phyloP scores from a whole-genome alignment of 2,888 invertebrate species.

The Leucania comma region DNA sequence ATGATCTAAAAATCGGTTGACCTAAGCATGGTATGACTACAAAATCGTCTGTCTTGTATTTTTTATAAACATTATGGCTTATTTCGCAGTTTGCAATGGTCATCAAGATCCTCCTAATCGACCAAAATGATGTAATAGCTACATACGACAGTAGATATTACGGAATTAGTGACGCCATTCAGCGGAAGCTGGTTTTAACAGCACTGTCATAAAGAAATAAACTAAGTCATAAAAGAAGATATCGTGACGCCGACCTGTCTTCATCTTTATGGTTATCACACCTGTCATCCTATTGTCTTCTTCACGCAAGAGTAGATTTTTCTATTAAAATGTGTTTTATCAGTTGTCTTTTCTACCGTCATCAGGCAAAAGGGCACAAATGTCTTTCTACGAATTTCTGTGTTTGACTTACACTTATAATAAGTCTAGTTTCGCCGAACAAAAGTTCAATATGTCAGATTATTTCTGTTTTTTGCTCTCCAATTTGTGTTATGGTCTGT shows the following conservation, averaged over 20 bases:
- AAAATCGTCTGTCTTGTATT: too few relatives aligned
- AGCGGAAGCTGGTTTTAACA: conserved; percentile 11
- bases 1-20: too few relatives aligned
- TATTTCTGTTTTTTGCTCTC: too few relatives aligned
- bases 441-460: too few relatives aligned
- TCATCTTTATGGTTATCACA: conserved; percentile 19
- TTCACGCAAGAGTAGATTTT: conserved; percentile 12
- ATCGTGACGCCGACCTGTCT: conserved; percentile 2
- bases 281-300: conserved; percentile 1
- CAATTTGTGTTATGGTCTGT: too few relatives aligned
- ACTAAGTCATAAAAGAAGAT: conserved; percentile 22
- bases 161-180: conserved; percentile 39
- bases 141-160: conserved; percentile 11
- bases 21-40: too few relatives aligned
- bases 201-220: conserved; percentile 7
- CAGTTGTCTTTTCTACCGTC: not conserved
- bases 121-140: conserved; percentile 37
- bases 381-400: too few relatives aligned
- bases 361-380: too few relatives aligned
- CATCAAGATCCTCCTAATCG: conserved; percentile 7
- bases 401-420: too few relatives aligned
- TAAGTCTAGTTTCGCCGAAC: too few relatives aligned
- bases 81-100: not conserved
- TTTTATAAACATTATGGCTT: not conserved
- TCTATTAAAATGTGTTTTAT: not conserved